Conservation (phyloP, 2,888 invertebrate genomes). For the Melanophora roralis region DNA sequence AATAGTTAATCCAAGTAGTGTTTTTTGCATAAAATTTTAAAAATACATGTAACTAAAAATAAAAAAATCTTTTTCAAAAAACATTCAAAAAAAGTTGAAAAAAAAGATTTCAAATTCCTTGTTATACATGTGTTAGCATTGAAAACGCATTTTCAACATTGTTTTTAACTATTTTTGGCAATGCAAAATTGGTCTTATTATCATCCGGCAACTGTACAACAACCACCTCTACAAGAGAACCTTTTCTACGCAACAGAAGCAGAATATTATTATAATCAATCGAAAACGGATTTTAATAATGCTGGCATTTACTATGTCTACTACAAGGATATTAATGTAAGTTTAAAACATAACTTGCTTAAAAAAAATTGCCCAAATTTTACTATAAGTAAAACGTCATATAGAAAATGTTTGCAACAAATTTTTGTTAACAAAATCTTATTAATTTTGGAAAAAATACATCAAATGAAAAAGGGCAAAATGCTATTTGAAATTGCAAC, state of each 20-base stretch:
- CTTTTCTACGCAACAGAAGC: slow-evolving; percentile 51
- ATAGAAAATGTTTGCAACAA: no score
- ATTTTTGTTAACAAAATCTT: no score
- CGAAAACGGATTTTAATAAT: slow-evolving; percentile 55
- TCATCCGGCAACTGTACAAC: slow-evolving; percentile 62
- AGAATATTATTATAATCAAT: slow-evolving; percentile 57
- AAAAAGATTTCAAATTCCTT: neutral
- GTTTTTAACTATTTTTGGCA: neutral
- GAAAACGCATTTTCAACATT: neutral
- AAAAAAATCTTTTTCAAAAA: no score
- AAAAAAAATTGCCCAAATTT: no score
- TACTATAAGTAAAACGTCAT: no score
- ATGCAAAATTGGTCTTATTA: slow-evolving; percentile 58
- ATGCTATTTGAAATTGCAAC: no score
- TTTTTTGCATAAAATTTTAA: no score
- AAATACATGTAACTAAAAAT: no score
- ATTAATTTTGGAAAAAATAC: no score
- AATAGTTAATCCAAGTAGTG: no score
- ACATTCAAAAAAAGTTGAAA: neutral
- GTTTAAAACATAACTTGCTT: slow-evolving; percentile 64
- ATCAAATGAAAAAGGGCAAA: no score
- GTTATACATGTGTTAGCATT: neutral
- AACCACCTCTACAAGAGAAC: slow-evolving; percentile 60
- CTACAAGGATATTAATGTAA: slow-evolving; percentile 76
- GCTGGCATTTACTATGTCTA: slow-evolving; percentile 72